Evolutionary conservation across 2,113 vertebrate species (phyloP).

Genomic region (Syrrhaptes paradoxus): DNA sequence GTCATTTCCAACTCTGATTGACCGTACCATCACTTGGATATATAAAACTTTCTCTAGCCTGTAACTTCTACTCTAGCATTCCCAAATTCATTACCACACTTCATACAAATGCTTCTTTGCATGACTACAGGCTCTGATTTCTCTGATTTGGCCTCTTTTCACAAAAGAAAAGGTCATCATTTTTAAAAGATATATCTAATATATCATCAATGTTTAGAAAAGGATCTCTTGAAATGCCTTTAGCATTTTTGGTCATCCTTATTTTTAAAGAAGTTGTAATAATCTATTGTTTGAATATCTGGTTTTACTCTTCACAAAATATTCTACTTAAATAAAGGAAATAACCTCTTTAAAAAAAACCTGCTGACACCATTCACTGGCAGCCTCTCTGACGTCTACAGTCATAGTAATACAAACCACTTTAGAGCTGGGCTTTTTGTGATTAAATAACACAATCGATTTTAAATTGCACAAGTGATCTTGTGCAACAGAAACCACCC

Average conservation of each 20-base stretch:
- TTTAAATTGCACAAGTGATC: background rate
- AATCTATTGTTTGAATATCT: background rate
- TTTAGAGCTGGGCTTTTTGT: background rate
- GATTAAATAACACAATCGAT: background rate
- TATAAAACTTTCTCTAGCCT: background rate
- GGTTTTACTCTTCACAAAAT: background rate
- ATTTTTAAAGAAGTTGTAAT: background rate
- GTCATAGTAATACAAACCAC: background rate
- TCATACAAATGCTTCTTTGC: background rate
- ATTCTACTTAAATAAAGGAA: background rate
- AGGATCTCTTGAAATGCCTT: background rate
- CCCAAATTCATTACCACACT: background rate
- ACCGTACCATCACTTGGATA: background rate
- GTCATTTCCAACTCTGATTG: background rate
- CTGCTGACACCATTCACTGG: background rate
- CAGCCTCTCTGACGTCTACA: background rate
- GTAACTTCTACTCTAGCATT: background rate
- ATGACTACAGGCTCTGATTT: background rate
- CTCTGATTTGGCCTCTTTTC: background rate
- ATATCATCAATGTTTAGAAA: background rate
- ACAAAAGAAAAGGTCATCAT: background rate
- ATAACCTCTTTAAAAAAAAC: background rate
- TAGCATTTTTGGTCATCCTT: background rate
- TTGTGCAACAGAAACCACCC: background rate
- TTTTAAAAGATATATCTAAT: background rate